Base-by-base conservation (phyloP, 2,888 invertebrate species). In the Clanis bilineata region DNA sequence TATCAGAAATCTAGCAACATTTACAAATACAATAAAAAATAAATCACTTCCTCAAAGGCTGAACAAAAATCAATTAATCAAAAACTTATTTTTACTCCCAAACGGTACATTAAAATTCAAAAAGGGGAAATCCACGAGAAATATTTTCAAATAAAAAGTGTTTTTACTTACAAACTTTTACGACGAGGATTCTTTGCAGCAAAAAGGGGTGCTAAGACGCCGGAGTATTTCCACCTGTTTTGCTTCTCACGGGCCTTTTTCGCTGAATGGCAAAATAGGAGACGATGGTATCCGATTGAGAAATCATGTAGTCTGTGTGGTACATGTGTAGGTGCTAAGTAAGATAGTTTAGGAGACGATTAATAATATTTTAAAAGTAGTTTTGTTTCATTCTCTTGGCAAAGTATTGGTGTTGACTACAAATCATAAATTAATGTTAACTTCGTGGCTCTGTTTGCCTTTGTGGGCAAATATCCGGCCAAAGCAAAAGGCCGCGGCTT, bases 141-240 rank as follows among this genome's bases (percentile, higher is more conserved):
- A 59, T 58, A 58, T 56, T 59, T 55, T 36, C 44, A 56, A 69
- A 71, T 72, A 76, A 76, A 75, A 72, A 66, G 67, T 66, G 68
- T 71, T 69, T 68, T 68, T 73, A 76, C 69, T 72, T 45, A 69
- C 28, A 76, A 85, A 83, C 73, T 56, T 59, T 22, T 54, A 25
- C 23, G 73, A 79, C 78, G 75, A 76, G 64, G 68, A 80, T 79
- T 73, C 80, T 81, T 78, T 68, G 72, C 80, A 80, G 80, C 69
- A 70, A 76, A 82, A 82, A 69, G 70, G 80, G 78, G 73, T 72
- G 62, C 69, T 67, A 68, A 69, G 64, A 66, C 68, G 71, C 62
- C 65, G 65, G 66, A 43, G 61, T 62, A 58, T 25, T 23, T 36
- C 28, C 84, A 83, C 71, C 78, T 80, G 83, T 59, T 2, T 0